phyloP scores from a whole-genome alignment of 2,797 vertebrate species.

The Pelochelys cantorii region DNA sequence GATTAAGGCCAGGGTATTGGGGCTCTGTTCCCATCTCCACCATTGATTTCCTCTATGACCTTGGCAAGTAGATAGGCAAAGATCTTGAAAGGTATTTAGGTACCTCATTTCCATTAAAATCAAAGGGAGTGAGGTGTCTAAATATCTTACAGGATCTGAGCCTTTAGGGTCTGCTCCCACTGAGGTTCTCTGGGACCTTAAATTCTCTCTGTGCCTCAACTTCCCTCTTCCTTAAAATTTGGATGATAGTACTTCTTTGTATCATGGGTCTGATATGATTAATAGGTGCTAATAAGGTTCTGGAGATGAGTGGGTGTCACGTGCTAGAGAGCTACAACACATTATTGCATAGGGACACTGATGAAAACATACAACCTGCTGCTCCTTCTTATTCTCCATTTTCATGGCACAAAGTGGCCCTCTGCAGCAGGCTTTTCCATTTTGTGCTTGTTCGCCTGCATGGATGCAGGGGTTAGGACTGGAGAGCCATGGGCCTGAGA shows the following conservation, averaged over 20 bases:
- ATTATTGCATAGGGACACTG: not conserved
- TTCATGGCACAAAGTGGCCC: conserved; percentile 28
- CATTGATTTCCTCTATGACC: not conserved
- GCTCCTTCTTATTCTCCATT: not conserved
- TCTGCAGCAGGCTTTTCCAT: conserved; percentile 25
- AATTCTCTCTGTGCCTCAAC: not conserved
- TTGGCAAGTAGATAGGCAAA: not conserved
- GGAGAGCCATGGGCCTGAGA: conserved; percentile 25
- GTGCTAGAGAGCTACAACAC: not conserved
- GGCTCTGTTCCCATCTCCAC: not conserved
- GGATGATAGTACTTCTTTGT: not conserved
- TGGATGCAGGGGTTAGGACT: not conserved
- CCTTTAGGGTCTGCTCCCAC: not conserved
- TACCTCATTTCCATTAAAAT: not conserved
- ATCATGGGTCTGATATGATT: not conserved
- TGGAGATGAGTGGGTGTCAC: not conserved
- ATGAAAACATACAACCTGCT: not conserved
- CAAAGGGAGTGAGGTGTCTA: not conserved
- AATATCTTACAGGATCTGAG: too few relatives aligned
- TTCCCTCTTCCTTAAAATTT: not conserved
- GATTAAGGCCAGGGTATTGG: not conserved
- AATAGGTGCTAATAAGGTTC: not conserved
- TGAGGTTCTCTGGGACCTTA: not conserved
- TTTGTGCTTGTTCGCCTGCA: conserved; percentile 9
- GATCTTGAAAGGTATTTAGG: not conserved